Evolutionary conservation across 2,113 vertebrate genomes (phyloP), one percentile per base, ranked within the genome.

Genomic region (Phycodurus eques): DNA sequence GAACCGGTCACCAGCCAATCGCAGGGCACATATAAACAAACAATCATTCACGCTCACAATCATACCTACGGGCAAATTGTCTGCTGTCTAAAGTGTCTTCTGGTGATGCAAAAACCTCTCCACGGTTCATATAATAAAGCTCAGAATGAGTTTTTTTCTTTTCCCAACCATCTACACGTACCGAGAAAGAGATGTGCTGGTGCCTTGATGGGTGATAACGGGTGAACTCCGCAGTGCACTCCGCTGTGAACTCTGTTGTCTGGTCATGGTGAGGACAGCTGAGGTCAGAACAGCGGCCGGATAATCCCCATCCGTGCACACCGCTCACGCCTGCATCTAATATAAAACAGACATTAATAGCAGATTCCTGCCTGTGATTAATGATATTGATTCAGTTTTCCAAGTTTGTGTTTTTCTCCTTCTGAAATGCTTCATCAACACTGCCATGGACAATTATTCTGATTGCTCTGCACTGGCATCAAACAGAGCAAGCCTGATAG

Each of bases 341-440:
- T 93, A 78, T 85, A 91, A 91, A 92, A 83, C 92, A 94, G 91
- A 90, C 85, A 88, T 90, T 90, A 93, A 91, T 91, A 85, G 86
- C 78, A 86, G 85, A 92, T 89, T 92, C 89, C 87, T 90, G 84
- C 57, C 76, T 67, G 77, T 94, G 92, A 94, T 93, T 93, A 91
- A 93, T 93, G 91, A 92, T 91, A 92, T 93, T 91, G 90, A 92
- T 92, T 92, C 82, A 88, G 85, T 90, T 92, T 92, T 90, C 90
- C 89, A 87, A 89, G 88, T 76, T 78, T 76, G 79, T 88, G 81
- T 92, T 92, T 89, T 89, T 77, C 74, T 78, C 75, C 44, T 72
- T 75, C 81, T 89, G 81, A 88, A 87, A 91, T 80, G 88, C 90
- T 92, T 92, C 88, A 91, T 92, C 89, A 86, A 86, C 69, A 80